phyloP scores from a whole-genome alignment of 2,888 invertebrate species.

The Drosophila yooni region DNA sequence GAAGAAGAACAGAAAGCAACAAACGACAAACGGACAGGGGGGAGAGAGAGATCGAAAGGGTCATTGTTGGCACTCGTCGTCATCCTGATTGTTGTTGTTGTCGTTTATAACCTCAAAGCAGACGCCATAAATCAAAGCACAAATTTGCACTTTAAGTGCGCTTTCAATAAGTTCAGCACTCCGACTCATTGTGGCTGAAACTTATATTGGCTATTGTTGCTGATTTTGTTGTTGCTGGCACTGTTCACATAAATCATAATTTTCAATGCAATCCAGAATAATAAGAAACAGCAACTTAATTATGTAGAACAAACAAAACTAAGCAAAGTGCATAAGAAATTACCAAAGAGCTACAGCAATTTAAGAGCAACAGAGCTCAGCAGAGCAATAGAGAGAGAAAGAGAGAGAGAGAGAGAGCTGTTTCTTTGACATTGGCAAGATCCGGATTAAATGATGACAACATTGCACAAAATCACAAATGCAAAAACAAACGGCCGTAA shows the following conservation, averaged over 20 bases:
- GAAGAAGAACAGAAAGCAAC: constrained; percentile 5
- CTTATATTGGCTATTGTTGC: constrained; percentile 21
- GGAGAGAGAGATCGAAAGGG: not conserved
- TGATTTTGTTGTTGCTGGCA: constrained; percentile 27
- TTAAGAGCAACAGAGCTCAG: not conserved
- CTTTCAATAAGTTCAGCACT: constrained; percentile 69
- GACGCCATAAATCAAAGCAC: constrained; percentile 80
- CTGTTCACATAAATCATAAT: constrained; percentile 62
- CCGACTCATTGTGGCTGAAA: constrained; percentile 36
- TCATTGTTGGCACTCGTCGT: constrained; percentile 66
- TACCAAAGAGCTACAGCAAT: constrained; percentile 5
- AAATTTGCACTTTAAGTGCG: constrained; percentile 76
- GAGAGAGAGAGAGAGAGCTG: not conserved
- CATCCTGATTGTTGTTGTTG: constrained; percentile 40
- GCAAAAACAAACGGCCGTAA: not conserved
- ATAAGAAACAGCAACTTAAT: constrained; percentile 48
- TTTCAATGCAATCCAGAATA: constrained; percentile 34
- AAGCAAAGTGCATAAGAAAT: constrained; percentile 30
- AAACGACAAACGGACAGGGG: not conserved
- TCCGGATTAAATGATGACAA: constrained; percentile 51
- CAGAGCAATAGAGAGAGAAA: not conserved
- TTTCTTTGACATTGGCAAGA: constrained; percentile 13
- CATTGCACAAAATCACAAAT: constrained; percentile 14
- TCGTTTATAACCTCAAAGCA: constrained; percentile 71
- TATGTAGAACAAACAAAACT: constrained; percentile 49